A percentile compares a stretch with the other conserved stretches of the same genome.
Evolutionary conservation across 2,797 vertebrate genomes (phyloP).

Genomic region (Triplophysa yarkandensis): DNA sequence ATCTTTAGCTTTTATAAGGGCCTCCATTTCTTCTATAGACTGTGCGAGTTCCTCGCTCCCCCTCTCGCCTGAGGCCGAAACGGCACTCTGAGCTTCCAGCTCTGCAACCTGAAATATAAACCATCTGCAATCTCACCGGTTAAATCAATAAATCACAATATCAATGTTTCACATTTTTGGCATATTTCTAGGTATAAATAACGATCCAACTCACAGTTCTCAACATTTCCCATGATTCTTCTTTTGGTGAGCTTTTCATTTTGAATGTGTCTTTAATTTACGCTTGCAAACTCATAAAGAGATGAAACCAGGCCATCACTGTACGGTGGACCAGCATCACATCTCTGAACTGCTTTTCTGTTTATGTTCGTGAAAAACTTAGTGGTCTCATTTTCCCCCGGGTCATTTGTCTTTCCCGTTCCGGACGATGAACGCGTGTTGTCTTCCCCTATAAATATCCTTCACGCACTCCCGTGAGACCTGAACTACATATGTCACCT

Average conservation of each 20-base stretch:
- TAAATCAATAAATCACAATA: too few species aligned
- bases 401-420: constrained; percentile 70
- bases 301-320: constrained; percentile 29
- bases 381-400: constrained; percentile 58
- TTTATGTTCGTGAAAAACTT: constrained; percentile 31
- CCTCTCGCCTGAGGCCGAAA: constrained; percentile 67
- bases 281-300: constrained; percentile 8
- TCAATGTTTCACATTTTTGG: too few species aligned
- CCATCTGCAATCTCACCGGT: not conserved
- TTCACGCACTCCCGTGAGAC: constrained; percentile 66
- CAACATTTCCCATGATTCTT: not conserved
- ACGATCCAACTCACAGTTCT: too few species aligned
- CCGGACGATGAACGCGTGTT: constrained; percentile 65
- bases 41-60: constrained; percentile 79
- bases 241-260: constrained; percentile 3
- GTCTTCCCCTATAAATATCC: constrained; percentile 59
- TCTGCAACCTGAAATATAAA: constrained; percentile 82
- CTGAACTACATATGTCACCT: constrained; percentile 76
- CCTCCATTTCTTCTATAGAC: constrained; percentile 85
- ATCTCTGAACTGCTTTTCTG: constrained; percentile 36
- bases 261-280: constrained; percentile 11
- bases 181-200: not conserved
- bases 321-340: constrained; percentile 27
- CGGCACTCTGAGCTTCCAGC: constrained; percentile 82
- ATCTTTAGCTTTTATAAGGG: constrained; percentile 85